phyloP scores from a whole-genome alignment of 1,140 invertebrate species.

The Trachelipus rathkii region DNA sequence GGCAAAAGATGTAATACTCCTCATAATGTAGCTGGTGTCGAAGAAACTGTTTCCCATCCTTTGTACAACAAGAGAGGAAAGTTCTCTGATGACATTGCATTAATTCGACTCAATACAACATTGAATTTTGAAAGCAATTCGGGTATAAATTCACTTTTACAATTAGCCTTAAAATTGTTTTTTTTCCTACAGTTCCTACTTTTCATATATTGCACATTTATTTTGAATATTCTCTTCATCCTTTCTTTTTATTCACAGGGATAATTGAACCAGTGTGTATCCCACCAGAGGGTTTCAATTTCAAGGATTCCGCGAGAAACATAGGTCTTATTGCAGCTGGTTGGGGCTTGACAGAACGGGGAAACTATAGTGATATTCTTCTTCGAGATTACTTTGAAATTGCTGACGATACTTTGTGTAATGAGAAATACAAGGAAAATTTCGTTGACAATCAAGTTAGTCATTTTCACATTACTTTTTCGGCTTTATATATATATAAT shows the following conservation, averaged over 20 bases:
- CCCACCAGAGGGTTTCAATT: background rate
- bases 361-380: background rate
- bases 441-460: conserved; percentile 25
- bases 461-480: too few species aligned
- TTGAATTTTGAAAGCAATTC: background rate
- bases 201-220: too few species aligned
- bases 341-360: conserved; percentile 22
- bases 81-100: conserved; percentile 23
- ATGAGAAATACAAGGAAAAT: background rate
- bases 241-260: background rate
- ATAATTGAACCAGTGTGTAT: conserved; percentile 23
- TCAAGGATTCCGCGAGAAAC: background rate
- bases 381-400: conserved; percentile 6
- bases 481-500: too few species aligned
- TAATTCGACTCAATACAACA: conserved; percentile 21
- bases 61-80: background rate
- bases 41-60: conserved; percentile 13
- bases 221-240: background rate
- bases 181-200: too few species aligned
- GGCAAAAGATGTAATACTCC: background rate
- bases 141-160: too few species aligned
- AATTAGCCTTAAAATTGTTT: too few species aligned
- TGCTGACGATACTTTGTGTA: conserved; percentile 16
- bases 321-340: background rate
- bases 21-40: conserved; percentile 13